Base-by-base conservation (phyloP, 1,140 invertebrate species). In the Halesus radiatus region DNA sequence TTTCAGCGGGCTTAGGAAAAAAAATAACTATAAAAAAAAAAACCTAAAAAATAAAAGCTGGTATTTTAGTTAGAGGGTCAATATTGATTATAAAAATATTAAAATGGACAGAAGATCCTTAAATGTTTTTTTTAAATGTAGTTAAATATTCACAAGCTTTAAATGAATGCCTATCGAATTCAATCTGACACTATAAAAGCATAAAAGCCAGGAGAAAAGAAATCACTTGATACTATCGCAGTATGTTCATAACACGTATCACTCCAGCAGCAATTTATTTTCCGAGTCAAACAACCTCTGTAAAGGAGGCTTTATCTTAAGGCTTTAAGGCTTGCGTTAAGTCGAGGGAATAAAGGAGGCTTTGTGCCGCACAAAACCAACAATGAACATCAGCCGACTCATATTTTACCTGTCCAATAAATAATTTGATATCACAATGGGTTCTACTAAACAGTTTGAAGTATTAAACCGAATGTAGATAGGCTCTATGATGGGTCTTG, bases 371-470 rank as follows among this genome's bases (percentile, higher is more conserved):
- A 74, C 70, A 22, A 56, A 54, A 56, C 54, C 70, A 74, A 74
- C 70, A 74, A 54, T 54, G n/a, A 52, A n/a, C 13, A 4, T 29
- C 50, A 20, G 50, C n/a, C 5, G 70, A 26, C 22, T 56, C 23
- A 74, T 74, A 74, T 54, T 74, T 74, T 56, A 53, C 53, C 18
- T 56, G 70, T 56, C 50, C 15, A 74, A 74, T 74, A 74, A 74
- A 74, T 74, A 74, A 74, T 74, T 56, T 74, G 70, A 56, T 56
- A 74, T 74, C 70, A 74, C 70, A 74, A 74, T 56, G 26, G 26
- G 50, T 16, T 22, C n/a, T 74, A 54, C 18, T 13, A 16, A 22
- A 29, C 13, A 16, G 5, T 64, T 26, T 16, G 60, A 56, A 56
- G 54, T 18, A 22, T n/a, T 56, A 18, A n/a, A 56, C n/a, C n/a